Base-by-base conservation (phyloP, 2,113 vertebrate species). In the Taxidea taxus region DNA sequence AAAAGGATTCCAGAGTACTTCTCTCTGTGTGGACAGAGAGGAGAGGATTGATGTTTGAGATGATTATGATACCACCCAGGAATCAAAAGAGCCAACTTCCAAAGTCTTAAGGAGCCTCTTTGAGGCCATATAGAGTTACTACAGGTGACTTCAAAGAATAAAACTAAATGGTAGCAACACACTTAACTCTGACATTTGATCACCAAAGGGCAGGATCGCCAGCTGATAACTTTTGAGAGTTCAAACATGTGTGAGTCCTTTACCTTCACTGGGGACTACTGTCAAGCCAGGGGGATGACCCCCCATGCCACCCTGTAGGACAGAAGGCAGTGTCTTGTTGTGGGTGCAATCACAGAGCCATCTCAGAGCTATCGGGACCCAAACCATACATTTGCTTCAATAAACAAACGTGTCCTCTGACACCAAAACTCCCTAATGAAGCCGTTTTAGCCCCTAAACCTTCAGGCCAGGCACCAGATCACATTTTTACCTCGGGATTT, bases 161-260 rank as follows among this genome's bases (percentile, higher is more conserved):
- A 82, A 64, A 78, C 70, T 68, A 27, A 90, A 96, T 92, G 96
- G 94, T 80, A 97, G 97, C 88, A 93, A 98, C 74, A 92, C 98
- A 93, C 90, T 95, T 98, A 97, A 95, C 85, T 94, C 96, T 81
- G 98, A 97, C 98, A 95, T 64, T 87, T 92, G 13, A n/a, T 44
- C 72, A 95, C 95, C 98, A 90, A 98, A 98, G 97, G 98, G 98
- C 96, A 99, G 97, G 98, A 98, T 98, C 98, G 97, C 39, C 39
- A 98, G 94, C 97, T 60, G 98, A 98, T 98, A 98, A 96, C 75
- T 74, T 93, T 93, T 78, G 77, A 97, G 95, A 86, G 62, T 92
- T 56, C 93, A 78, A 92, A 91, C 87, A 92, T 15, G 1, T 54
- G 31, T 54, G 92, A 98, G 97, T 95, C 96, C 96, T 98, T 98